Conservation (phyloP, 2,113 vertebrate genomes). For the Pygoscelis antarcticus region DNA sequence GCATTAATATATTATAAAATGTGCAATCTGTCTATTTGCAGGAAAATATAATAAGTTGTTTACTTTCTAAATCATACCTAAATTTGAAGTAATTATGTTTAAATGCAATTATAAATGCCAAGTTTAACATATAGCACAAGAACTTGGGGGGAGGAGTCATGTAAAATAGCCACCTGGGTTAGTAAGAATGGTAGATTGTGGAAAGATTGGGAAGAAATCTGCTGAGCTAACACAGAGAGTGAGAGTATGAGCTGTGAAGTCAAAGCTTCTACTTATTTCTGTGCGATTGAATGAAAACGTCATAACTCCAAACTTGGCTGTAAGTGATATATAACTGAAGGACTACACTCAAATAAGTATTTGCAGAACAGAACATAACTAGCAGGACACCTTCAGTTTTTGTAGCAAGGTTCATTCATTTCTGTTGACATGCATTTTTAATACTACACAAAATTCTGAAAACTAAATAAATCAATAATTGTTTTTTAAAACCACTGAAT, state of each 20-base stretch:
- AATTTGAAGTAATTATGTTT: neutral
- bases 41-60: neutral
- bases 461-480: neutral
- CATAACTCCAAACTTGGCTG: neutral
- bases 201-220: neutral
- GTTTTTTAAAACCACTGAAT: neutral
- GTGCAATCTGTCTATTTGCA: neutral
- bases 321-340: neutral
- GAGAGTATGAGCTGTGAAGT: neutral
- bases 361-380: neutral
- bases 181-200: neutral
- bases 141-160: neutral
- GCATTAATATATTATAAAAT: neutral
- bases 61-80: neutral
- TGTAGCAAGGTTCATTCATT: neutral
- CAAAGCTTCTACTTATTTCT: neutral
- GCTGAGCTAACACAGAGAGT: neutral
- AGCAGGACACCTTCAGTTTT: neutral
- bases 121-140: neutral
- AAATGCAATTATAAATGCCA: neutral
- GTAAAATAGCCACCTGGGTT: neutral
- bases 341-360: neutral
- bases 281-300: neutral
- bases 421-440: neutral
- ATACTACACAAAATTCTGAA: neutral